Conservation (phyloP, 2,888 invertebrate species). For the Leucoma salicis region DNA sequence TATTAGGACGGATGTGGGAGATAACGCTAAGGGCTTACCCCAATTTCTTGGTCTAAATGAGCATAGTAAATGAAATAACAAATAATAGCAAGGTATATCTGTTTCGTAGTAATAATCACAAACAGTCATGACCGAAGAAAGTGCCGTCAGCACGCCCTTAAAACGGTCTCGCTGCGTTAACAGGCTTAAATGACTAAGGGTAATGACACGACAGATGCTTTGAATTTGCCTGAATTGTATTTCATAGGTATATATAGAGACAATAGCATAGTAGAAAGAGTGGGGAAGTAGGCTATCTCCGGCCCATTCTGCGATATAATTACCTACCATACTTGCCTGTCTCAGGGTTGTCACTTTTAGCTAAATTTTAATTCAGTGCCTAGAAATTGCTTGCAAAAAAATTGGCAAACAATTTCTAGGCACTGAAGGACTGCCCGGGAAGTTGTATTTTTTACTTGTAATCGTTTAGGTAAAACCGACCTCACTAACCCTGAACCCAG, state of each 20-base stretch:
- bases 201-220: constrained; percentile 78
- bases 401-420: constrained; percentile 61
- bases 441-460: no score
- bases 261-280: no score
- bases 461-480: no score
- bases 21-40: no score
- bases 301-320: no score
- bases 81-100: constrained; percentile 38
- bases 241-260: constrained; percentile 42
- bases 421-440: no score
- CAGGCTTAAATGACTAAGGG: constrained; percentile 72
- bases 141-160: constrained; percentile 64
- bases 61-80: neutral
- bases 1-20: constrained; percentile 30
- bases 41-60: neutral
- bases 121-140: constrained; percentile 63
- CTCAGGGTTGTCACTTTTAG: no score
- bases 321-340: no score
- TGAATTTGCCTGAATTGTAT: constrained; percentile 67
- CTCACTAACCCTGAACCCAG: no score
- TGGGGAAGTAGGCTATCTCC: no score
- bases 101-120: constrained; percentile 54
- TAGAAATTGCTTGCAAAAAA: constrained; percentile 53
- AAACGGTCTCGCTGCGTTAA: constrained; percentile 66
- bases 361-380: no score